Evolutionary conservation across 2,113 vertebrate genomes (phyloP).

Genomic region (Amblyornis subalaris): DNA sequence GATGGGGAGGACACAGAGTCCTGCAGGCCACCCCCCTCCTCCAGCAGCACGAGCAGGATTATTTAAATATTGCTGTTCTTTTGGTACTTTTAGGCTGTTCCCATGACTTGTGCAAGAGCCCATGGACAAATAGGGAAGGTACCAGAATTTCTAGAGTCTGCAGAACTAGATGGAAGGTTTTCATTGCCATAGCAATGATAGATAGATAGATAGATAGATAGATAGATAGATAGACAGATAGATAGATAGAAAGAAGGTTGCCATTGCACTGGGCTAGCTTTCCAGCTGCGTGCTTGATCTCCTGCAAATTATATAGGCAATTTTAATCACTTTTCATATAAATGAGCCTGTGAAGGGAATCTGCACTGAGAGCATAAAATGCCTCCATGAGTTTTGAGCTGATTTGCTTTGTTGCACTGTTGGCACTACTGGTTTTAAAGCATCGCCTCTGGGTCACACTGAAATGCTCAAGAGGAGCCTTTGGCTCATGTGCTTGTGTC

Average conservation of each 20-base stretch:
- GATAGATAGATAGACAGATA: neutral
- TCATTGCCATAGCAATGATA: neutral
- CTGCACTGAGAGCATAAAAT: neutral
- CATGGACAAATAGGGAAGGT: neutral
- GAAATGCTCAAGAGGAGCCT: neutral
- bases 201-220: neutral
- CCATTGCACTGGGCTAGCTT: neutral
- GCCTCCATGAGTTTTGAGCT: neutral
- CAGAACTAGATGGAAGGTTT: neutral
- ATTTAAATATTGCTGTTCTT: neutral
- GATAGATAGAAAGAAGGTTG: neutral
- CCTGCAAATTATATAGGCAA: neutral
- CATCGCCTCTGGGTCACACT: neutral
- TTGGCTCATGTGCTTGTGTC: rapidly evolving
- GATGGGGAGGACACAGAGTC: neutral
- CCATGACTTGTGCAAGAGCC: neutral
- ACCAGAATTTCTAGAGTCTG: neutral
- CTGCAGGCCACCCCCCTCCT: neutral
- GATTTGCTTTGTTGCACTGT: neutral
- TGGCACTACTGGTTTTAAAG: neutral
- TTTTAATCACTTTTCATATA: neutral
- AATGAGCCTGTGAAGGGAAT: neutral
- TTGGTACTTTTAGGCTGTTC: neutral
- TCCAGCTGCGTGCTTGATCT: neutral
- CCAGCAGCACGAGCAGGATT: neutral